A percentile compares a stretch with the other conserved stretches of the same genome.
These are phyloP conservation scores for Argyresthia goedartella DNA, from an alignment of 2,888 invertebrate genomes.

Conservation along the genomic window DNA sequence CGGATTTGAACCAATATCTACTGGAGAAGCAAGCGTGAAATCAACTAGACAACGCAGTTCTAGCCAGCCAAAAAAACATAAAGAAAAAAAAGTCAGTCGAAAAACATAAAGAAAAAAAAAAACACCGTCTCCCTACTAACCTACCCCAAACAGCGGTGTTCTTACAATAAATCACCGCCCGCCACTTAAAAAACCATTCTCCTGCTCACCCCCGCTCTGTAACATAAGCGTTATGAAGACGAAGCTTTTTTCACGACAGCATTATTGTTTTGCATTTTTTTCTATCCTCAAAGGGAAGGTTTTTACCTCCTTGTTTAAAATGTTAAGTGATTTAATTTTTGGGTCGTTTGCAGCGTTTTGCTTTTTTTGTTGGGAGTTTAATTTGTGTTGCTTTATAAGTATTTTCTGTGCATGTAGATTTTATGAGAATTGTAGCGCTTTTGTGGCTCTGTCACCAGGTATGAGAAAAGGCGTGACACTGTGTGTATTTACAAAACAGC, in stretches of 20 bases:
- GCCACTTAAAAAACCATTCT: constrained; percentile 56
- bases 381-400: neutral
- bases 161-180: constrained; percentile 55
- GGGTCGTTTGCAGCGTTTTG: neutral
- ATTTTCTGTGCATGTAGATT: neutral
- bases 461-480: neutral
- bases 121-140: constrained; percentile 20
- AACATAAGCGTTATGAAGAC: constrained; percentile 25
- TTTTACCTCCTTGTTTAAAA: constrained; percentile 8
- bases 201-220: constrained; percentile 21
- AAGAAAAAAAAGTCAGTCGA: neutral
- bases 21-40: no score
- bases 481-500: neutral
- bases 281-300: constrained; percentile 10
- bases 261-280: constrained; percentile 19
- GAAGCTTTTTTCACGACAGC: constrained; percentile 17
- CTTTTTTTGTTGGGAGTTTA: neutral
- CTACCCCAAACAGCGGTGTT: constrained; percentile 16
- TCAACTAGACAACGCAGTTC: no score
- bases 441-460: neutral
- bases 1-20: no score
- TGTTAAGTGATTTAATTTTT: neutral
- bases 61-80: no score
- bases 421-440: neutral
- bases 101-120: neutral